Conservation (phyloP, 2,888 invertebrate genomes). For the Dichetophora obliterata region DNA sequence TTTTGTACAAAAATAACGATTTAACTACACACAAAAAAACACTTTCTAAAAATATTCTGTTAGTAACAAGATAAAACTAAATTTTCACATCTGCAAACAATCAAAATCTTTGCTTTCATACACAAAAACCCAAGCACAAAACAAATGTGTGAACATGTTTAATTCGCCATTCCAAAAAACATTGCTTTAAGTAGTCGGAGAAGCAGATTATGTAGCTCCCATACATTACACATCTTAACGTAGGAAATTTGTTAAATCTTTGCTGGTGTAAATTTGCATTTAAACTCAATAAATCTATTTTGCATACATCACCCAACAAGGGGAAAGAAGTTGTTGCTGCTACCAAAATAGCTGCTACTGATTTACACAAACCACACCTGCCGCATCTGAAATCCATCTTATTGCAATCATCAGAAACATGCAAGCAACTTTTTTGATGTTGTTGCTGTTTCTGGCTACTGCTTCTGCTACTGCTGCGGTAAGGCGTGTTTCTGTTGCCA, state of each 20-base stretch:
- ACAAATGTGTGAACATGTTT: background rate
- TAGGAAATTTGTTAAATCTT: conserved; percentile 23
- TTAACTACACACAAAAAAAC: too few species aligned
- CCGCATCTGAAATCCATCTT: conserved; percentile 30
- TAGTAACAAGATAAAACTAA: too few species aligned
- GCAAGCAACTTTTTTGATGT: conserved; percentile 2
- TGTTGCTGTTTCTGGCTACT: conserved; percentile 16
- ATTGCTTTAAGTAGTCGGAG: background rate
- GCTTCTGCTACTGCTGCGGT: background rate
- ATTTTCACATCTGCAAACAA: background rate
- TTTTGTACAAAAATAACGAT: too few species aligned
- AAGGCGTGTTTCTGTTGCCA: background rate
- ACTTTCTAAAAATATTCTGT: too few species aligned
- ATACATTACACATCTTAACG: background rate
- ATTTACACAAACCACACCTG: conserved; percentile 22
- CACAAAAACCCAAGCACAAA: background rate
- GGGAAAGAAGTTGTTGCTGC: background rate
- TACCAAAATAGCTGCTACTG: conserved; percentile 30
- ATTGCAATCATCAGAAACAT: conserved; percentile 28
- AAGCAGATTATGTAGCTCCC: background rate
- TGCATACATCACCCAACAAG: conserved; percentile 54
- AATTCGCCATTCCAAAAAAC: background rate
- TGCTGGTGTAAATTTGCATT: conserved; percentile 62
- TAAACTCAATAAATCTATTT: conserved; percentile 69
- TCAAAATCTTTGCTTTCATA: background rate